Conservation (phyloP, 92 coral and sea anemone species). For the Palythoa grandis region DNA sequence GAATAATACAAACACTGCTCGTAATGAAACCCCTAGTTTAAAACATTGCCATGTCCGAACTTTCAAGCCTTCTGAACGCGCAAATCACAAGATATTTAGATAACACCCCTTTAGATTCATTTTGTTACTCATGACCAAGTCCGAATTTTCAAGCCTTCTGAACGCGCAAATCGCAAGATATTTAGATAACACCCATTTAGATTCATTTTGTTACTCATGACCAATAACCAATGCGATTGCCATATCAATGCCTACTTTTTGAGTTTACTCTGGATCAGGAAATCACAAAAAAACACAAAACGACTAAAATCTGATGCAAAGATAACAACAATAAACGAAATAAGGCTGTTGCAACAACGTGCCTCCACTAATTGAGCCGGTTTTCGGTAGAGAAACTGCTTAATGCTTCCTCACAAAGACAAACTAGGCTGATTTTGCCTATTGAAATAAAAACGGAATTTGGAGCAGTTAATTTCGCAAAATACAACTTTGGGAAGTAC, state of each 20-base stretch:
- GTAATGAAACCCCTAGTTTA: neutral
- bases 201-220: neutral
- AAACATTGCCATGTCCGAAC: constrained; percentile 2
- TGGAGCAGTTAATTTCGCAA: too few species aligned
- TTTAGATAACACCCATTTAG: neutral
- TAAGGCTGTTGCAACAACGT: too few species aligned
- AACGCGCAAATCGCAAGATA: neutral
- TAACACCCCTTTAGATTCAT: neutral
- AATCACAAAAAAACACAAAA: constrained; percentile 10
- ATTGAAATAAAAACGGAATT: too few species aligned
- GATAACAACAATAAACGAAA: too few species aligned
- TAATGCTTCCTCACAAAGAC: too few species aligned
- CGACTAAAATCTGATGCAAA: neutral
- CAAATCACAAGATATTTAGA: neutral
- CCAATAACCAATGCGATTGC: too few species aligned
- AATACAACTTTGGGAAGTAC: too few species aligned
- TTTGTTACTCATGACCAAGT: neutral
- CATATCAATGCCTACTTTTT: neutral
- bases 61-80: neutral
- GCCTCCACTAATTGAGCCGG: too few species aligned
- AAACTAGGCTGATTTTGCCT: too few species aligned
- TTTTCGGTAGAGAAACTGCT: too few species aligned
- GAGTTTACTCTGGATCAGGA: neutral
- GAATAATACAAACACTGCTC: constrained; percentile 1
- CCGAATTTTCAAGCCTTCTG: neutral